Percentiles rank a stretch among this genome's conserved stretches.
Conservation (phyloP, 2,797 vertebrate species). For the Forpus xanthops region DNA sequence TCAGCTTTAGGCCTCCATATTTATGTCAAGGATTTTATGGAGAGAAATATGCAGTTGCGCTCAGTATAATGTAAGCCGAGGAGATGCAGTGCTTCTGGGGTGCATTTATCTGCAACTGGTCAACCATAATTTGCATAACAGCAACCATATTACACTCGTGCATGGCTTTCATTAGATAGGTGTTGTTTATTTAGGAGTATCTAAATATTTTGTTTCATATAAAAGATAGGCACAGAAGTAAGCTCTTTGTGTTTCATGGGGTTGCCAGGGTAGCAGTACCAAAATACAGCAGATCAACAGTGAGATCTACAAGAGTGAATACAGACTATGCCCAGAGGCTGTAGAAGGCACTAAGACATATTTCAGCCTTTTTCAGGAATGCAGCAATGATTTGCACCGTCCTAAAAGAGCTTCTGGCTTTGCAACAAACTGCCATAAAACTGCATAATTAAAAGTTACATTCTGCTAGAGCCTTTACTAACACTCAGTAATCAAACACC, state of each 20-base stretch:
- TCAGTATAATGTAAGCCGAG: not conserved
- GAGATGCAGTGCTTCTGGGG: not conserved
- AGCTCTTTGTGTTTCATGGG: conserved; percentile 23
- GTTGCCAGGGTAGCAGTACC: conserved; percentile 57
- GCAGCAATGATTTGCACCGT: conserved; percentile 44
- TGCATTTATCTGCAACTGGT: not conserved
- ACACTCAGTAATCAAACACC: conserved; percentile 57
- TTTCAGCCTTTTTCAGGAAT: conserved; percentile 52
- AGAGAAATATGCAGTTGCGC: not conserved
- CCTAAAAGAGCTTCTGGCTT: conserved; percentile 45
- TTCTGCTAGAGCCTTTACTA: conserved; percentile 47
- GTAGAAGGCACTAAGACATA: conserved; percentile 48
- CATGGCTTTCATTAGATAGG: not conserved
- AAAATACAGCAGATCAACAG: conserved; percentile 56
- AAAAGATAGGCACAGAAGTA: conserved; percentile 7
- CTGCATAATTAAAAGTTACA: conserved; percentile 63
- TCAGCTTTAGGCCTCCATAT: not conserved
- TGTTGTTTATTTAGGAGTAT: conserved; percentile 27
- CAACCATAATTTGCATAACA: not conserved
- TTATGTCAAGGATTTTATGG: not conserved
- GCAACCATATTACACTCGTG: not conserved
- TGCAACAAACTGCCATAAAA: conserved; percentile 44
- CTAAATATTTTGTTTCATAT: not conserved
- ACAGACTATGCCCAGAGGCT: conserved; percentile 42
- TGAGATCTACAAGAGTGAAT: conserved; percentile 59